phyloP scores from a whole-genome alignment of 2,888 invertebrate genomes.

The Aphodius sticticus region DNA sequence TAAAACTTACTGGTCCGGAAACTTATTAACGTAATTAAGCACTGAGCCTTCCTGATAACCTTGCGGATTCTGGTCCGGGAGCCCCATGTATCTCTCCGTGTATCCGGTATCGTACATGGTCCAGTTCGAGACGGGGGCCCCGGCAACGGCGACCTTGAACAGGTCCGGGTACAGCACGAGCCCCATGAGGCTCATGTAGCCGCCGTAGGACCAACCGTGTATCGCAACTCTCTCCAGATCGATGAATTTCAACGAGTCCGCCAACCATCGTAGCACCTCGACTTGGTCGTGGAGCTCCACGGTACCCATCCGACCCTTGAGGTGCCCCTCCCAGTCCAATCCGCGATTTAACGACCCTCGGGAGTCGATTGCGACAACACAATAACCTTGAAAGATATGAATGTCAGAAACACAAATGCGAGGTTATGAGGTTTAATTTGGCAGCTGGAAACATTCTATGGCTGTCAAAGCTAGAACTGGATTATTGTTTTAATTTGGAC shows the following conservation, averaged over 20 bases:
- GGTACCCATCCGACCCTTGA: conserved; percentile 90
- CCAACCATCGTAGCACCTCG: conserved; percentile 88
- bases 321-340: conserved; percentile 88
- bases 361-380: conserved; percentile 96
- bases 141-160: conserved; percentile 95
- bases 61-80: conserved; percentile 76
- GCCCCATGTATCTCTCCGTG: conserved; percentile 96
- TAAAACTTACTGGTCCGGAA: conserved; percentile 86
- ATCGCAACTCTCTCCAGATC: conserved; percentile 93
- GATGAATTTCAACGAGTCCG: conserved; percentile 84
- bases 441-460: too few relatives aligned
- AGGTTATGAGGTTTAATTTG: too few relatives aligned
- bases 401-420: too few relatives aligned
- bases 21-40: conserved; percentile 82
- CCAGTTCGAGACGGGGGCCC: conserved; percentile 98
- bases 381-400: conserved; percentile 65
- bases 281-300: conserved; percentile 93
- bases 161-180: conserved; percentile 91
- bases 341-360: conserved; percentile 95
- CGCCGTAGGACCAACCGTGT: conserved; percentile 99
- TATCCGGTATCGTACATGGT: conserved; percentile 97
- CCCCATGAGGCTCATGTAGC: conserved; percentile 95
- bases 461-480: too few relatives aligned
- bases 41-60: conserved; percentile 89
- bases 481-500: too few relatives aligned